Percentiles rank a stretch among this genome's conserved stretches.
phyloP scores from a whole-genome alignment of 1,140 invertebrate genomes.

The Ctenoplectra terminalis region DNA sequence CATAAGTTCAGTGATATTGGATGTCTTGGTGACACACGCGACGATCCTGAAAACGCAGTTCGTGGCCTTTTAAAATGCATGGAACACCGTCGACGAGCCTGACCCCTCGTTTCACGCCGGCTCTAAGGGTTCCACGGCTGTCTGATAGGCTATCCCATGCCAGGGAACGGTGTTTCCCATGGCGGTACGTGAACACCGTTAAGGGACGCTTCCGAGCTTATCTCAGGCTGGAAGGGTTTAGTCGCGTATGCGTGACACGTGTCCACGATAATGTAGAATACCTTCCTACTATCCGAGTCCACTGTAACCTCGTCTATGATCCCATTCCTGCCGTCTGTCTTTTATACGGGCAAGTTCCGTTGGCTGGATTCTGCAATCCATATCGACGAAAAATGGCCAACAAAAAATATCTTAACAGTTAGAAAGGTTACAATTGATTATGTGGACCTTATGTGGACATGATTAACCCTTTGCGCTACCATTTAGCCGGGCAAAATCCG shows the following conservation, averaged over 20 bases:
- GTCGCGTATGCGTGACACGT: slow-evolving; percentile 33
- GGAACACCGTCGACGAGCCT: slow-evolving; percentile 14
- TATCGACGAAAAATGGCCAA: too few relatives aligned
- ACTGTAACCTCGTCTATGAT: not conserved
- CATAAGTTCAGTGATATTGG: too few relatives aligned
- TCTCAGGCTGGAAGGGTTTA: slow-evolving; percentile 5
- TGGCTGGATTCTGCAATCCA: too few relatives aligned
- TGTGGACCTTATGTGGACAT: too few relatives aligned
- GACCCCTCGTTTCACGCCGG: slow-evolving; percentile 35
- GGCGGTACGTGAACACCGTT: slow-evolving; percentile 22
- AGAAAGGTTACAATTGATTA: too few relatives aligned
- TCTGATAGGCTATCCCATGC: slow-evolving; percentile 7
- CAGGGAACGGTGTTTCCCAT: not conserved
- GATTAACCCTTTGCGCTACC: too few relatives aligned
- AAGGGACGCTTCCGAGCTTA: slow-evolving; percentile 7
- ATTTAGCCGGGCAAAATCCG: too few relatives aligned
- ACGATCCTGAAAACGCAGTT: slow-evolving; percentile 47
- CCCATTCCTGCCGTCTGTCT: not conserved
- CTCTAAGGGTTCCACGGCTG: not conserved
- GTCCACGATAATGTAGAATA: slow-evolving; percentile 1
- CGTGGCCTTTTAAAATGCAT: slow-evolving; percentile 57
- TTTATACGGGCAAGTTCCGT: too few relatives aligned
- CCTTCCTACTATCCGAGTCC: not conserved
- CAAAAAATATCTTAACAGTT: too few relatives aligned
- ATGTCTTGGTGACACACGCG: not conserved